Percentiles rank a stretch among this genome's conserved stretches.
Conservation (phyloP, 2,113 vertebrate species). For the Pseudolaguvia tuberculata region DNA sequence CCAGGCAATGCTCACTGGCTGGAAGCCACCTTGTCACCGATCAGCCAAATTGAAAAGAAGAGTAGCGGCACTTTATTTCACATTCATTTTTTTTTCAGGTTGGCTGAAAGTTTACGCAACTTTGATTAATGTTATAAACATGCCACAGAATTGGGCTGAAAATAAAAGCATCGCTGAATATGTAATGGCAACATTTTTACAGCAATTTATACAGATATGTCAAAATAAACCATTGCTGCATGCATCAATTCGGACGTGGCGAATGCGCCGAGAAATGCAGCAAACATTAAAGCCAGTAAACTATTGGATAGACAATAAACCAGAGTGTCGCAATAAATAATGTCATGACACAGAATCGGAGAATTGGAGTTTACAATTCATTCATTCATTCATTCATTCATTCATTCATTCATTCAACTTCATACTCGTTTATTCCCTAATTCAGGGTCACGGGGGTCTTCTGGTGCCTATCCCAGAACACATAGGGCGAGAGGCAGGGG, state of each 20-base stretch:
- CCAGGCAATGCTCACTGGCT: slow-evolving; percentile 43
- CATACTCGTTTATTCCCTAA: too few species aligned
- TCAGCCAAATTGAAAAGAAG: slow-evolving; percentile 15
- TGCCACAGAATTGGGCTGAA: slow-evolving; percentile 29
- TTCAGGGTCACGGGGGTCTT: too few species aligned
- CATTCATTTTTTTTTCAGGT: slow-evolving; percentile 1
- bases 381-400: too few species aligned
- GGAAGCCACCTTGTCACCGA: slow-evolving; percentile 40
- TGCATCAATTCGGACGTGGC: neutral
- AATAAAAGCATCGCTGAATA: slow-evolving; percentile 30
- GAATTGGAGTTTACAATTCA: neutral
- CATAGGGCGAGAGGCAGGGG: too few species aligned
- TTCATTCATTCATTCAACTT: too few species aligned
- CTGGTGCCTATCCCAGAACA: too few species aligned
- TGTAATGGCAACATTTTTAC: slow-evolving; percentile 28
- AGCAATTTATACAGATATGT: slow-evolving; percentile 32
- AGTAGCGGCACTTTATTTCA: slow-evolving; percentile 23
- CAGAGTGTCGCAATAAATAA: too few species aligned
- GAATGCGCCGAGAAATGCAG: neutral
- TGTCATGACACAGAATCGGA: neutral
- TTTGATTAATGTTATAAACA: slow-evolving; percentile 29
- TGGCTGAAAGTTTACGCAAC: neutral
- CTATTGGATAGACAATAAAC: neutral
- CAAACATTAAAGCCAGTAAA: neutral
- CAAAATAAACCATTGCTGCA: neutral